Evolutionary conservation across 2,797 vertebrate genomes (phyloP).

Genomic region (Passerculus sandwichensis): DNA sequence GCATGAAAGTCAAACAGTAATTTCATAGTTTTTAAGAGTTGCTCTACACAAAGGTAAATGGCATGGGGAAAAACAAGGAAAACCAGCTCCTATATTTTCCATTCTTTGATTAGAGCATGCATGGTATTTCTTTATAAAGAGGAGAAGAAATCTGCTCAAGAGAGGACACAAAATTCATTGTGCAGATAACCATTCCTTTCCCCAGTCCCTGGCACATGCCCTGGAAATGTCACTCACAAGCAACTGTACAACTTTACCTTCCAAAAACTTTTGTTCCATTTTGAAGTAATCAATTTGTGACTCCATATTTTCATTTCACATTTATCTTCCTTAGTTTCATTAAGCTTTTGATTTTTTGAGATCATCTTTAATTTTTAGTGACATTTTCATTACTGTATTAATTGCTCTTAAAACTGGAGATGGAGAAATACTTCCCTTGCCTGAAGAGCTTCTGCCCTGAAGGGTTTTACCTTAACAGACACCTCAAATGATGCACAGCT

Average conservation of each 20-base stretch:
- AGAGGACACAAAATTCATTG: not conserved
- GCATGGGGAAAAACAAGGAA: not conserved
- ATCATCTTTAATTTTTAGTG: not conserved
- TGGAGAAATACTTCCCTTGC: not conserved
- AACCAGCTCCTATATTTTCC: not conserved
- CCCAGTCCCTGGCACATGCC: no score
- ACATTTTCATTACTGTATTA: not conserved
- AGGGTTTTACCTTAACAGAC: not conserved
- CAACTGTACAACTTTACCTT: not conserved
- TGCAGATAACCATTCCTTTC: not conserved
- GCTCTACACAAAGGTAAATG: not conserved
- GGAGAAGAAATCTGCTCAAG: not conserved
- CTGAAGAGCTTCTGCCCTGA: not conserved
- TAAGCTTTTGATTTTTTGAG: not conserved
- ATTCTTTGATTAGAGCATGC: not conserved
- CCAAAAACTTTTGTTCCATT: not conserved
- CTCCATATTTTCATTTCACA: not conserved
- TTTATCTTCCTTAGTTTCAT: not conserved
- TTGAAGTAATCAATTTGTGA: not conserved
- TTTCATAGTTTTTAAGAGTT: not conserved
- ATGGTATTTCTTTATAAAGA: not conserved
- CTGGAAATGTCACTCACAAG: conserved; percentile 1
- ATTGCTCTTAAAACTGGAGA: not conserved
- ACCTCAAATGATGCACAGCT: not conserved
- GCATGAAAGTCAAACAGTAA: not conserved